Conservation (phyloP, 1,140 invertebrate species). For the Druon quercuslanigerum region DNA sequence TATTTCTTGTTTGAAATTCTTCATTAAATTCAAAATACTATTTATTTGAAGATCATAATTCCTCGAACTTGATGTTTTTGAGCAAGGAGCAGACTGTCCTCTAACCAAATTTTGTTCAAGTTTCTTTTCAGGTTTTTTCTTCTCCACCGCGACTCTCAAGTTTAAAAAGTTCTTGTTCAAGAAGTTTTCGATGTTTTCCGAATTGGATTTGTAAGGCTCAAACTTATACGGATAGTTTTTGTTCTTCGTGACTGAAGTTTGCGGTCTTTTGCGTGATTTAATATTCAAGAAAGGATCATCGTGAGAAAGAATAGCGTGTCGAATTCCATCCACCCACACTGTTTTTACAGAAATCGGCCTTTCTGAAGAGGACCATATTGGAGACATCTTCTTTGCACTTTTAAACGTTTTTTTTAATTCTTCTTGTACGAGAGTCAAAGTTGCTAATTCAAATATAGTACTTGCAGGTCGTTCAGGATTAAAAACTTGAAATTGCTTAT, state of each 20-base stretch:
- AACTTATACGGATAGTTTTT: conserved; percentile 51
- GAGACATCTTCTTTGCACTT: conserved; percentile 60
- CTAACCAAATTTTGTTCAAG: conserved; percentile 42
- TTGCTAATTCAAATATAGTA: neutral
- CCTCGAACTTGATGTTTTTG: conserved; percentile 31
- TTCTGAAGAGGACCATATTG: conserved; percentile 83
- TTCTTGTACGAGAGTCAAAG: neutral
- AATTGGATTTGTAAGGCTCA: conserved; percentile 44
- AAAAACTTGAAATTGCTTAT: neutral
- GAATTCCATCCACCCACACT: conserved; percentile 82
- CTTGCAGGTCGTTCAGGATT: neutral
- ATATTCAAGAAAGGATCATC: conserved; percentile 77
- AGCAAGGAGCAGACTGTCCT: conserved; percentile 60
- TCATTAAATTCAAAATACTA: conserved; percentile 45
- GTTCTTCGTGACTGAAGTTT: conserved; percentile 46
- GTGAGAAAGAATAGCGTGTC: conserved; percentile 82
- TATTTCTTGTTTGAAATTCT: conserved; percentile 37
- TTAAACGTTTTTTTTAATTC: neutral
- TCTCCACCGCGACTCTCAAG: conserved; percentile 61
- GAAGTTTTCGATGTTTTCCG: conserved; percentile 61
- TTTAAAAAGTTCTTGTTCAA: conserved; percentile 55
- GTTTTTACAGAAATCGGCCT: conserved; percentile 82
- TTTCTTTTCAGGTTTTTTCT: conserved; percentile 41
- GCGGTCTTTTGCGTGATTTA: conserved; percentile 43
- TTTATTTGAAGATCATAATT: conserved; percentile 33